Evolutionary conservation across 2,888 invertebrate genomes (phyloP).

Genomic region (Hydrotaea diabolus): DNA sequence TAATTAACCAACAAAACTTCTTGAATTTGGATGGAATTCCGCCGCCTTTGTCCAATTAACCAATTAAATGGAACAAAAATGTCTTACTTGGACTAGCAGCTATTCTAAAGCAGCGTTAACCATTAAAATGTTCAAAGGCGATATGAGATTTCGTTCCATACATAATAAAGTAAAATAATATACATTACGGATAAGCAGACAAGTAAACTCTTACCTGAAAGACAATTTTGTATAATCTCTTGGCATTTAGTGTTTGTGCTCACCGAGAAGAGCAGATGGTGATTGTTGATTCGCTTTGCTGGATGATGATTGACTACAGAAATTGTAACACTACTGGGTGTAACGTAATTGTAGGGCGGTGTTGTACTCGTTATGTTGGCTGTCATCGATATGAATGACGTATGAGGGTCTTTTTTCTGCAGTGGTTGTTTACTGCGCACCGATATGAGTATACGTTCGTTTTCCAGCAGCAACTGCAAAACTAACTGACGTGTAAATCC

Average conservation of each 20-base stretch:
- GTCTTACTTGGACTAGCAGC: too few relatives aligned
- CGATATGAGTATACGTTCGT: constrained; percentile 90
- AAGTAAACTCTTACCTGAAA: constrained; percentile 79
- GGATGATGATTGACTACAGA: constrained; percentile 83
- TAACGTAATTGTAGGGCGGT: constrained; percentile 53
- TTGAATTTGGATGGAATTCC: too few relatives aligned
- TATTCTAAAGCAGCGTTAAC: too few relatives aligned
- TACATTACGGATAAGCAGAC: too few relatives aligned
- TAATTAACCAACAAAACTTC: too few relatives aligned
- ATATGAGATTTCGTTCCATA: too few relatives aligned
- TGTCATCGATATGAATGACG: constrained; percentile 70
- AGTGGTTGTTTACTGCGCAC: constrained; percentile 82
- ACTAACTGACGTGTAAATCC: constrained; percentile 94
- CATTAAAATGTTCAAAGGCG: too few relatives aligned
- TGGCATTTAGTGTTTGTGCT: constrained; percentile 89
- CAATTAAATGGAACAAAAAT: too few relatives aligned
- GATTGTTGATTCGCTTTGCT: constrained; percentile 87
- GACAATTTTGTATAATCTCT: constrained; percentile 86
- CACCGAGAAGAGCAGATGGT: constrained; percentile 87
- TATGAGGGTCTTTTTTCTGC: constrained; percentile 75
- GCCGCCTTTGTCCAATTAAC: too few relatives aligned
- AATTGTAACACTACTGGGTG: constrained; percentile 71
- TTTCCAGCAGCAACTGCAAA: constrained; percentile 91
- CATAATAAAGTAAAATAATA: too few relatives aligned
- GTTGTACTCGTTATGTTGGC: constrained; percentile 58